Conservation (phyloP, 2,888 invertebrate species). For the Malthinus flaveolus region DNA sequence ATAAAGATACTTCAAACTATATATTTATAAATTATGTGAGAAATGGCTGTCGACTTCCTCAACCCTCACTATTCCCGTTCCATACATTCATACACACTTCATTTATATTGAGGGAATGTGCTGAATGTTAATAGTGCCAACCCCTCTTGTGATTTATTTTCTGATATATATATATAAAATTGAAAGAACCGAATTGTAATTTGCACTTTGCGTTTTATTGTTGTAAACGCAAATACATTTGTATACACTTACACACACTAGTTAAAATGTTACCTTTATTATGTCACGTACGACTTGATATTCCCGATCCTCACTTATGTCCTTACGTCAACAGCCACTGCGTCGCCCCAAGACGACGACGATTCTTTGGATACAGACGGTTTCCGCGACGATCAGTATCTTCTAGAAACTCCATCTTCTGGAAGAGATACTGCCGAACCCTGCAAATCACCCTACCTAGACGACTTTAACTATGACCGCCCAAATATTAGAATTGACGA, state of each 20-base stretch:
- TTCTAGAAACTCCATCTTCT: conserved; percentile 56
- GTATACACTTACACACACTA: conserved; percentile 5
- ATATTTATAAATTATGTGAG: conserved; percentile 24
- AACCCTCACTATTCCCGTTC: conserved; percentile 6
- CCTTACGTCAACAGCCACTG: conserved; percentile 48
- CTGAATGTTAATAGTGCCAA: conserved; percentile 36
- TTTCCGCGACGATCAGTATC: conserved; percentile 57
- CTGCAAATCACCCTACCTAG: conserved; percentile 34
- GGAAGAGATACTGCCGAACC: conserved; percentile 38
- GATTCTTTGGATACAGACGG: conserved; percentile 60
- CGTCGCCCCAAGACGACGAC: conserved; percentile 60
- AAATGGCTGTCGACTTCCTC: conserved; percentile 51
- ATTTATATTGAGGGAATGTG: conserved; percentile 34
- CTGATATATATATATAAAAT: conserved; percentile 34
- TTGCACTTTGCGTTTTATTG: conserved; percentile 27
- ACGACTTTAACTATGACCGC: conserved; percentile 35
- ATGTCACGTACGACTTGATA: conserved; percentile 18
- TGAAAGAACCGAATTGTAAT: conserved; percentile 21
- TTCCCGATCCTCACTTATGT: conserved; percentile 19
- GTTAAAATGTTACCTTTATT: conserved; percentile 14
- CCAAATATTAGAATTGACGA: conserved; percentile 31
- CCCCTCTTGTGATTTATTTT: conserved; percentile 43
- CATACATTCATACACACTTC: conserved; percentile 32
- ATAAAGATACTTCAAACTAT: conserved; percentile 25
- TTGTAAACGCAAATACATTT: conserved; percentile 15